These are phyloP conservation scores for Oryzias melastigma DNA, from an alignment of 2,113 vertebrate species.

Conservation along the genomic window DNA sequence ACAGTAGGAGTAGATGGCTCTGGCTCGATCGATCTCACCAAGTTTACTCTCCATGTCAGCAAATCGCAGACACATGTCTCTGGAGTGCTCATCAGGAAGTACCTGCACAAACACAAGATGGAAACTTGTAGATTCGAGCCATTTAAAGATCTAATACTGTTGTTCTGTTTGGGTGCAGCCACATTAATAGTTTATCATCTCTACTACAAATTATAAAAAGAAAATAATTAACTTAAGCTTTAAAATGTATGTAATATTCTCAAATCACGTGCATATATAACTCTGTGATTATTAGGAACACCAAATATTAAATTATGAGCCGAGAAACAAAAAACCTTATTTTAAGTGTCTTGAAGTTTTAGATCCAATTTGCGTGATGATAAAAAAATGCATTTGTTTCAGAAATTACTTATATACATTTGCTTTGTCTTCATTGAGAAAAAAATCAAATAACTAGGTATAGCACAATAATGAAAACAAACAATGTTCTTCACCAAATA, in stretches of 20 bases:
- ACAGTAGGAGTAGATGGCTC: conserved; percentile 94
- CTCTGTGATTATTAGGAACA: too few species aligned
- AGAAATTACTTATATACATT: background rate
- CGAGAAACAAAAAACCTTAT: background rate
- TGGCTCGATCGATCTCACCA: conserved; percentile 89
- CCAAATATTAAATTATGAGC: too few species aligned
- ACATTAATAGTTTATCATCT: too few species aligned
- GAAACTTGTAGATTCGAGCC: background rate
- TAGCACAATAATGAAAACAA: background rate
- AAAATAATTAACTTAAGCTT: too few species aligned
- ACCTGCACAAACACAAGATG: conserved; percentile 63
- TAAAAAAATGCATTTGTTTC: background rate
- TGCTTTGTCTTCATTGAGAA: too few species aligned
- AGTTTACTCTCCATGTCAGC: conserved; percentile 94
- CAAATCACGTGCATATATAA: too few species aligned
- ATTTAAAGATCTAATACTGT: background rate
- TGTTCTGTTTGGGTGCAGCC: too few species aligned
- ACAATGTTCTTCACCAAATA: background rate
- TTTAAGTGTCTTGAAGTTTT: background rate
- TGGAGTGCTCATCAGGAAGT: conserved; percentile 87
- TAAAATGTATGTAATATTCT: too few species aligned
- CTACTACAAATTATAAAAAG: too few species aligned
- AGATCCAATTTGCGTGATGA: background rate
- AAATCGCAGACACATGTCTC: conserved; percentile 93
- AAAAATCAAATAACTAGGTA: background rate